Evolutionary conservation across 2,888 invertebrate species (phyloP), one percentile per base, ranked within the genome.

Genomic region (Incurvaria masculella): DNA sequence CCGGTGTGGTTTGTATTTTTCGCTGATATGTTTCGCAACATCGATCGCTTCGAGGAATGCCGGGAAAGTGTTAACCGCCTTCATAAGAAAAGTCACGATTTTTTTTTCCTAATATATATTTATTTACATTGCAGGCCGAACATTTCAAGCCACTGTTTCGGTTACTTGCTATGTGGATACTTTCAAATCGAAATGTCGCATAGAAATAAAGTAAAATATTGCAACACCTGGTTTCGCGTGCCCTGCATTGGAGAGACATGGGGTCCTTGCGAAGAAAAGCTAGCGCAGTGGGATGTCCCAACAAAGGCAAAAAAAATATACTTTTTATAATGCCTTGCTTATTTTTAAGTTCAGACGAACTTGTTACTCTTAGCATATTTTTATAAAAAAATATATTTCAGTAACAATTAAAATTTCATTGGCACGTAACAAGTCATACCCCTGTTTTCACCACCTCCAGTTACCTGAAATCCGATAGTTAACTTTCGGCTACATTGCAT

Each of bases 161-260:
- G 73, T 1, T 75, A 68, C 49, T 57, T 76, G 1, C 59, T 78
- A 56, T 73, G 70, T 52, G 78, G 72, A 2, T 74, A 76, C 51
- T 76, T 62, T 51, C 73, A 74, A 55, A 61, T 59, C 41, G 72
- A 72, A 52, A 56, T 48, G 10, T 61, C 51, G 21, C 42, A 51
- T 2, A 52, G 56, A 20, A 58, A 62, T 2, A 54, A 54, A 6
- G 51, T 56, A 2, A 70, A 66, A 53, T 46, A 67, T 21, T 71
- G 67, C 49, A 76, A 78, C 51, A 65, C 66, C 0, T 71, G 71
- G 70, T 76, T 76, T 49, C 66, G 78, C 3, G 65, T 78, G 52
- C 74, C 76, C 2, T 78, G 76, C 51, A 66, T 73, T 17, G 78
- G 74, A 0, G 69, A 75, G 52, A 78, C 78, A 2, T 73, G 72